Conservation (phyloP, 2,888 invertebrate species). For the Xestia xanthographa region DNA sequence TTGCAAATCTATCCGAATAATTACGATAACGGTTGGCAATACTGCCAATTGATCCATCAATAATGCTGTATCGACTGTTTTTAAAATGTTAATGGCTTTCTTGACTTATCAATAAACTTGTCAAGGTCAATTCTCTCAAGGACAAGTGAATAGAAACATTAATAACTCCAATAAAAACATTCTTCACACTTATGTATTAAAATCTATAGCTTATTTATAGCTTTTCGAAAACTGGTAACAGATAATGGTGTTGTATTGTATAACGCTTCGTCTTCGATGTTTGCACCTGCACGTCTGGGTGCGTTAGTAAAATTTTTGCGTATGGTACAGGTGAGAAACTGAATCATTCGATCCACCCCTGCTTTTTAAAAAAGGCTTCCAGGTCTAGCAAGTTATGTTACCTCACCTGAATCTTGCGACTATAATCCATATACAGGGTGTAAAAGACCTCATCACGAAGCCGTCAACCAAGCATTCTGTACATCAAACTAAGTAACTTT, state of each 20-base stretch:
- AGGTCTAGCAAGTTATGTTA: not conserved
- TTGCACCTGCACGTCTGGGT: not conserved
- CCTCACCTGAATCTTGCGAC: not conserved
- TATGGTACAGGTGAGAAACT: not conserved
- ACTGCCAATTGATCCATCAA: conserved; percentile 5
- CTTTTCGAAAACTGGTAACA: not conserved
- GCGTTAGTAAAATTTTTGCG: not conserved
- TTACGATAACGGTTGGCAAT: conserved; percentile 3
- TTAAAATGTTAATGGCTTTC: not conserved
- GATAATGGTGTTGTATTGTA: not conserved
- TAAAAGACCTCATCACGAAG: too few species aligned
- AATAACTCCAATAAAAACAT: not conserved
- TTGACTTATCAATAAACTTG: conserved; percentile 13
- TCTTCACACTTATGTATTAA: not conserved
- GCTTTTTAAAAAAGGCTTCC: not conserved
- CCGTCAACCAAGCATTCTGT: too few species aligned
- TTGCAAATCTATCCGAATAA: conserved; percentile 17
- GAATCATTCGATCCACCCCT: not conserved
- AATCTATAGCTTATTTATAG: not conserved
- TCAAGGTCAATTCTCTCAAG: conserved; percentile 7
- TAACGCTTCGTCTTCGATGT: not conserved
- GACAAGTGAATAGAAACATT: not conserved
- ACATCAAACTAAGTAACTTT: too few species aligned
- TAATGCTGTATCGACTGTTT: not conserved
- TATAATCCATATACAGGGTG: not conserved